Evolutionary conservation across 2,888 invertebrate species (phyloP).

Genomic region (Cabera pusaria): DNA sequence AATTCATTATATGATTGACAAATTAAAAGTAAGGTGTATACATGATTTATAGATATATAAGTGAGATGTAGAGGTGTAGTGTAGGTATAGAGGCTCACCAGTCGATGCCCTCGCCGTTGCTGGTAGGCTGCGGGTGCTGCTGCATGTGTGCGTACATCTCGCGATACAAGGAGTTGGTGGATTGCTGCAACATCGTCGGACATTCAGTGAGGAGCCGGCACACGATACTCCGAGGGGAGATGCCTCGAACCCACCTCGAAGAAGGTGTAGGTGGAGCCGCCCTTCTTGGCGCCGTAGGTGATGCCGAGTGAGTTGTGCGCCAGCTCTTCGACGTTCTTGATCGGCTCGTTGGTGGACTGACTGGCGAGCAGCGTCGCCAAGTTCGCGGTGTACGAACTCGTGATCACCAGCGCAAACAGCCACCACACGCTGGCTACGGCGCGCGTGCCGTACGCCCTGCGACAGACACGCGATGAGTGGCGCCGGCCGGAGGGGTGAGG

Average conservation of each 20-base stretch:
- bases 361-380: slow-evolving; percentile 94
- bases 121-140: slow-evolving; percentile 76
- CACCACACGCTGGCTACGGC: slow-evolving; percentile 94
- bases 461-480: neutral
- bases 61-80: neutral
- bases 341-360: slow-evolving; percentile 86
- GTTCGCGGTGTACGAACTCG: slow-evolving; percentile 95
- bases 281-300: slow-evolving; percentile 91
- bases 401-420: slow-evolving; percentile 94
- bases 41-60: too few species aligned
- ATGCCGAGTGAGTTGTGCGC: slow-evolving; percentile 90
- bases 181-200: slow-evolving; percentile 80
- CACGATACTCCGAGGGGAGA: too few species aligned
- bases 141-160: slow-evolving; percentile 91
- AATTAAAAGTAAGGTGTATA: too few species aligned
- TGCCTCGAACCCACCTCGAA: slow-evolving; percentile 92
- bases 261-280: slow-evolving; percentile 94
- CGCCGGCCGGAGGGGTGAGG: neutral
- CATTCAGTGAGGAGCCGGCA: too few species aligned
- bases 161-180: slow-evolving; percentile 87
- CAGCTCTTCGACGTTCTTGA: slow-evolving; percentile 91
- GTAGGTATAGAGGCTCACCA: slow-evolving; percentile 64
- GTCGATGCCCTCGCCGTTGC: slow-evolving; percentile 85
- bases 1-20: too few species aligned
- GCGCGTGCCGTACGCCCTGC: slow-evolving; percentile 92